Conservation (phyloP, 92 coral and sea anemone genomes). For the Epizoanthus scotinus region DNA sequence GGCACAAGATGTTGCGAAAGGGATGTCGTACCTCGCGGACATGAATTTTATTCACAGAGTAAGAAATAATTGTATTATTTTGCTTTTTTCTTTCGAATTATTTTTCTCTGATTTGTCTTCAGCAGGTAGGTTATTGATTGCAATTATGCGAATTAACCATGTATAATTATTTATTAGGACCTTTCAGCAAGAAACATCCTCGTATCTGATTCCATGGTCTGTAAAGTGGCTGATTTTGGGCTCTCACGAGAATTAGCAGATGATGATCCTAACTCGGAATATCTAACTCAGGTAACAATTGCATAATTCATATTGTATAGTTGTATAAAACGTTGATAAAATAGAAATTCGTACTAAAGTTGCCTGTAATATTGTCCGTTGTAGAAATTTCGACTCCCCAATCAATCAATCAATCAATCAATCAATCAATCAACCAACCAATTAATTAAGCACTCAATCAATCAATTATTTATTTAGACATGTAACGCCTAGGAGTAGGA, state of each 20-base stretch:
- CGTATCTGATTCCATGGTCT: constrained; percentile 82
- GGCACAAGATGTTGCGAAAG: constrained; percentile 89
- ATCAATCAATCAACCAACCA: too few relatives aligned
- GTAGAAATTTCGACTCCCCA: too few relatives aligned
- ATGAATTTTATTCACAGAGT: constrained; percentile 96
- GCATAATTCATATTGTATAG: not conserved
- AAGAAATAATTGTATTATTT: not conserved
- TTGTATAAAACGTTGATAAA: not conserved
- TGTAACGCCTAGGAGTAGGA: too few relatives aligned
- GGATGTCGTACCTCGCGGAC: constrained; percentile 89
- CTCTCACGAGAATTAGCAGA: constrained; percentile 91
- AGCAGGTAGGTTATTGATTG: not conserved
- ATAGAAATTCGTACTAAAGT: too few relatives aligned
- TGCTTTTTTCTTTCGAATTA: not conserved
- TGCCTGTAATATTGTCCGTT: too few relatives aligned
- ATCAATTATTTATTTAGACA: too few relatives aligned
- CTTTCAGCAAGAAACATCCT: constrained; percentile 92
- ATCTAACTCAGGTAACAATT: constrained; percentile 83
- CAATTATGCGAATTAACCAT: not conserved
- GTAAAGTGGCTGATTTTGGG: constrained; percentile 96
- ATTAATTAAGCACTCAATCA: too few relatives aligned
- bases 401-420: too few relatives aligned
- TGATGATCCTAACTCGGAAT: constrained; percentile 86
- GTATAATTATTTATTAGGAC: constrained; percentile 52
- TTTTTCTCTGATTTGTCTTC: too few relatives aligned